Base-by-base conservation (phyloP, 2,797 vertebrate species). In the Pipistrellus nathusii region DNA sequence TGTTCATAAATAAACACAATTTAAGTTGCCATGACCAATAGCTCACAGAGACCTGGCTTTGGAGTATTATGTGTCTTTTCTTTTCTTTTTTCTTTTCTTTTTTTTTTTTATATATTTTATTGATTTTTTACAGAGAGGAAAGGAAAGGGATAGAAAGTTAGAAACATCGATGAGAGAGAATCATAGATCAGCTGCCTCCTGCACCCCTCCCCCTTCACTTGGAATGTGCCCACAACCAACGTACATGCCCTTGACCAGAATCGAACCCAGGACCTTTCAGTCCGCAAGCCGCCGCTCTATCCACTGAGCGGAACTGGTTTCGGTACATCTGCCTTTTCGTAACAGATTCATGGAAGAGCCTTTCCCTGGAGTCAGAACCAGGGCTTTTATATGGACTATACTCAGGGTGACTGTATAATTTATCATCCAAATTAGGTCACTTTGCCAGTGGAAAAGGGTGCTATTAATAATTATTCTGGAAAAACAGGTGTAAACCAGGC, bases 351-450 rank as follows among this genome's bases (percentile, higher is more conserved):
- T 92, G 75, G 25, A 73, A 88, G 46, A 53, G 13, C 13, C 27
- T 92, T 44, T 20, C 10, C 21, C 0, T 10, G 5, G 9, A 90
- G 57, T 94, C 75, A 95, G 88, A 96, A 90, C 20, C 23, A 88
- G 91, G 78, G 20, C 32, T n/a, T 90, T 93, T 84, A n/a, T 35
- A 46, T 83, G 66, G 88, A 92, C 46, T 64, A 51, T 80, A 78
- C 73, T 69, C 5, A 53, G 32, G 44, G 8, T 62, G 72, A 32
- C 71, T 72, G 21, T 44, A 32, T 76, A 86, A 95, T 96, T 93
- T 90, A 64, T 95, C 84, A 92, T 69, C 15, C 20, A 69, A 93
- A 92, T 44, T 76, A 59, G 80, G 75, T 17, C 80, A 91, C 90
- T 90, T 76, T 73, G 18, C 80, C 69, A 90, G 35, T 51, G n/a